phyloP scores from a whole-genome alignment of 2,888 invertebrate species.

The Sipha maydis region DNA sequence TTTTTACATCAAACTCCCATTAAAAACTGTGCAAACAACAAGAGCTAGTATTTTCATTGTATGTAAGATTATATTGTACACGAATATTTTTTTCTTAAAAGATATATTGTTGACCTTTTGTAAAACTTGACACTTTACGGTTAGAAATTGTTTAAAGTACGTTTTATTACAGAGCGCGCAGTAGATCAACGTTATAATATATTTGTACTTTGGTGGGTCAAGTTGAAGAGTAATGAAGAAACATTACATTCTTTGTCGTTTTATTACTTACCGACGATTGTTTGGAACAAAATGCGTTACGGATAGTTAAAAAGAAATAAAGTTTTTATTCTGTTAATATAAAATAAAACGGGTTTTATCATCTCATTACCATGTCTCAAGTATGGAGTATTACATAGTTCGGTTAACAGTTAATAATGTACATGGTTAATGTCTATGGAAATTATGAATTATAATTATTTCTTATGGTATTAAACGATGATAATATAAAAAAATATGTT shows the following conservation, averaged over 20 bases:
- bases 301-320: neutral
- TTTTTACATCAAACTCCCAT: no score
- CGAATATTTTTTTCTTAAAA: no score
- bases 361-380: neutral
- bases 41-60: no score
- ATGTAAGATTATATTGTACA: no score
- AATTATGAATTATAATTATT: neutral
- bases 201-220: neutral
- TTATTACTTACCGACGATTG: neutral
- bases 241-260: neutral
- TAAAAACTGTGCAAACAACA: no score
- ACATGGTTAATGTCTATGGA: neutral
- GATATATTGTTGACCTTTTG: no score
- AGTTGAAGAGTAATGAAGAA: neutral
- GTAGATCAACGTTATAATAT: neutral
- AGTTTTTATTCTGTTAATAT: neutral
- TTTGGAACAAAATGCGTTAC: neutral
- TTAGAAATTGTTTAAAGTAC: neutral
- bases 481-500: neutral
- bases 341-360: neutral
- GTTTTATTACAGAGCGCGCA: neutral
- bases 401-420: neutral
- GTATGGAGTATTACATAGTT: neutral
- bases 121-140: no score
- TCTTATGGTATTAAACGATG: neutral